Percentiles rank a stretch among this genome's conserved stretches.
Evolutionary conservation across 2,797 vertebrate genomes (phyloP).

Genomic region (Erpetoichthys calabaricus): DNA sequence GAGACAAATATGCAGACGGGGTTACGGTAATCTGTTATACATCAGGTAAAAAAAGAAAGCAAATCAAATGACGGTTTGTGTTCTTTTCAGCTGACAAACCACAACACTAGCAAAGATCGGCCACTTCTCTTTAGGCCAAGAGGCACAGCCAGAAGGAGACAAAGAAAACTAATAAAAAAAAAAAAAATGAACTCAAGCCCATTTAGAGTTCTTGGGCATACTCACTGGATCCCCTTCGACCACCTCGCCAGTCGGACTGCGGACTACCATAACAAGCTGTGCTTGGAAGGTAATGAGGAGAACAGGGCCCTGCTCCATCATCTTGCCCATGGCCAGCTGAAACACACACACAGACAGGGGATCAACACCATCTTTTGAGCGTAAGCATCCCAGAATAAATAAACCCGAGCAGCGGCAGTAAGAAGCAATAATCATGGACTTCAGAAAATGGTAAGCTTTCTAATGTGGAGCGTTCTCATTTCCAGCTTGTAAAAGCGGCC

Average conservation of each 20-base stretch:
- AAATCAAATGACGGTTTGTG: too few relatives aligned
- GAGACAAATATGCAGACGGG: background rate
- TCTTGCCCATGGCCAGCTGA: constrained; percentile 90
- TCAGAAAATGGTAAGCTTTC: background rate
- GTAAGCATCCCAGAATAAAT: background rate
- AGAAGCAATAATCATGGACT: background rate
- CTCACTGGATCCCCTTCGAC: constrained; percentile 88
- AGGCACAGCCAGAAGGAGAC: background rate
- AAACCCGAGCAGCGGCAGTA: background rate
- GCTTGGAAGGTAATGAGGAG: constrained; percentile 93
- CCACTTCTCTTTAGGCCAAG: background rate
- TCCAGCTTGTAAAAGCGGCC: too few relatives aligned
- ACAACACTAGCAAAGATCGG: background rate
- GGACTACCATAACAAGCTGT: constrained; percentile 80
- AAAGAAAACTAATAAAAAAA: too few relatives aligned
- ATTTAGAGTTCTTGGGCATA: constrained; percentile 6
- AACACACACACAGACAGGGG: background rate
- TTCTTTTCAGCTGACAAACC: accelerated
- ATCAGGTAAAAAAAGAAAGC: too few relatives aligned
- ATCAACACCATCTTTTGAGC: too few relatives aligned
- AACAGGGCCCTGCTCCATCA: constrained; percentile 95
- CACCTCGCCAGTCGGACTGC: constrained; percentile 69
- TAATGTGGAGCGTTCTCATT: too few relatives aligned
- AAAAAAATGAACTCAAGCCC: too few relatives aligned
- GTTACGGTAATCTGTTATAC: background rate